Evolutionary conservation across 2,797 vertebrate genomes (phyloP), one percentile per base, ranked within the genome.

Genomic region (Harpagifer antarcticus): DNA sequence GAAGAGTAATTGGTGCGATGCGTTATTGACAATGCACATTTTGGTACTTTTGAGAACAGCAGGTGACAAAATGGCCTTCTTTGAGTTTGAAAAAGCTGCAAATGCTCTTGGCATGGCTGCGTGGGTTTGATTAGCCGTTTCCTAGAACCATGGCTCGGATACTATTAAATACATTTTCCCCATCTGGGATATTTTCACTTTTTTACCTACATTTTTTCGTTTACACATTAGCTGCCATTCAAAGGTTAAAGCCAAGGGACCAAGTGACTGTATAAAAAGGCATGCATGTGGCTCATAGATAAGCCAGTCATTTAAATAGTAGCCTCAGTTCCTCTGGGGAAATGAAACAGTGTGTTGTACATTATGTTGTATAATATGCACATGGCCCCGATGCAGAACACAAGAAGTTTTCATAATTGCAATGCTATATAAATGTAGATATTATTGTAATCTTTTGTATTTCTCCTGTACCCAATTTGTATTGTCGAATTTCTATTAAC

Each of bases 1-100:
- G 50, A 67, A 72, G 56, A 88, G 68, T 79, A 76, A 86, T 78
- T 79, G 81, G 66, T 63, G 74, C 75, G 61, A 48, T 2, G 75
- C 66, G 82, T 85, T 74, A 84, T 60, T 77, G 76, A 81, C 54
- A 68, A 78, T 43, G 14, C 68, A 83, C 20, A 58, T 73, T 82
- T 69, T 74, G 50, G 74, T 37, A 62, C 68, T 61, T 37, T 37
- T 37, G 56, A 72, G 61, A 82, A 53, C 37, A 53, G 40, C 64
- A 59, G 68, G 77, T 76, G 69, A 81, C 57, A 78, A 61, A 68
- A 44, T 68, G 71, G 81, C 72, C 61, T 16, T 66, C 44, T 66
- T 52, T 79, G 78, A 77, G n/a, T 75, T 68, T 53, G n/a, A 33
- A 72, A 17, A 45, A 71, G 23, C 48, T 69, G 31, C 17, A 62